These are phyloP conservation scores for Frankliniella intonsa DNA, from an alignment of 2,888 invertebrate species.

Conservation along the genomic window DNA sequence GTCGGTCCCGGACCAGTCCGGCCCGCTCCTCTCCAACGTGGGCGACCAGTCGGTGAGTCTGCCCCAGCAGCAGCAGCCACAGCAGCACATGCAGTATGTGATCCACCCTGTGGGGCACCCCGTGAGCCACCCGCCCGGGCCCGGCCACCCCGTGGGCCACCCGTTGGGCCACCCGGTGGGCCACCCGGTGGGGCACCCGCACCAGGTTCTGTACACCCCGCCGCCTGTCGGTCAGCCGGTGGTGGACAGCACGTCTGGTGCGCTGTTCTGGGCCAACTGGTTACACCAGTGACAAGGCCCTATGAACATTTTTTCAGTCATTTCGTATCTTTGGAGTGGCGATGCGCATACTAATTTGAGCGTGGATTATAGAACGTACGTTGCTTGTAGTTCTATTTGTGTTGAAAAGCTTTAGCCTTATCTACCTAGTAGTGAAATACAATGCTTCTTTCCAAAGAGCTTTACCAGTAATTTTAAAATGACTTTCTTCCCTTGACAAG, in stretches of 20 bases:
- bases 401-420: too few species aligned
- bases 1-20: slow-evolving; percentile 8
- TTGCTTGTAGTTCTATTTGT: too few species aligned
- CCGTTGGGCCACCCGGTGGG: background rate
- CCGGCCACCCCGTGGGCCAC: background rate
- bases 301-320: background rate
- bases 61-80: background rate
- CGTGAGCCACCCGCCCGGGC: background rate
- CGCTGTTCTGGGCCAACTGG: background rate
- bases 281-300: slow-evolving; percentile 7
- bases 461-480: background rate
- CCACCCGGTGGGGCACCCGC: background rate
- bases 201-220: background rate
- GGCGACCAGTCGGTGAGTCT: slow-evolving; percentile 5
- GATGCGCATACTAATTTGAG: too few species aligned
- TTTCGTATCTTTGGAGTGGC: too few species aligned
- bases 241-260: background rate
- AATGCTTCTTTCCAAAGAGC: background rate
- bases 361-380: too few species aligned
- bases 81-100: slow-evolving; percentile 21
- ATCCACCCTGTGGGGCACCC: background rate
- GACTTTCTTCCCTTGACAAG: background rate
- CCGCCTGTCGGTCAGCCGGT: background rate
- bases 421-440: background rate
- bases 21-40: background rate